Conservation (phyloP, 2,888 invertebrate genomes). For the Steromphala cineraria region DNA sequence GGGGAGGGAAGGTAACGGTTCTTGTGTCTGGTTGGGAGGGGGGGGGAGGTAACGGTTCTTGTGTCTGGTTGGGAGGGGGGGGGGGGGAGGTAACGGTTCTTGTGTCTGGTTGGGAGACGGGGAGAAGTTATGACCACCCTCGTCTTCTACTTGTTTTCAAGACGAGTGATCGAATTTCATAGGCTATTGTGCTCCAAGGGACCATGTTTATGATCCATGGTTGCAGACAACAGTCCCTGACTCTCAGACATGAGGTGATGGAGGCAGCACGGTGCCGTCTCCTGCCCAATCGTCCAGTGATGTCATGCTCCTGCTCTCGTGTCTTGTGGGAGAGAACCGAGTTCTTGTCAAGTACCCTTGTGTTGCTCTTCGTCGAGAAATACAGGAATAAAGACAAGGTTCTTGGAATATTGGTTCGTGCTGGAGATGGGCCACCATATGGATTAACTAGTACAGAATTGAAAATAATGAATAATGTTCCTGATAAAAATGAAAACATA, state of each 20-base stretch:
- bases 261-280: not conserved
- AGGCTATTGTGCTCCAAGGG: not conserved
- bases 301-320: not conserved
- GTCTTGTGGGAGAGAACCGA: not conserved
- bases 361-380: not conserved
- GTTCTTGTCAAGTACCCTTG: not conserved
- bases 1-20: no score
- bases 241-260: not conserved
- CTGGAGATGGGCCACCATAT: no score
- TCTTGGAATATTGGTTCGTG: no score
- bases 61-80: no score
- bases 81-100: no score
- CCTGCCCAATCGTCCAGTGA: not conserved
- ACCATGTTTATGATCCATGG: not conserved
- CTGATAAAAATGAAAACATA: no score
- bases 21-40: no score
- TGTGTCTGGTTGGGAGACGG: no score
- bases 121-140: not conserved
- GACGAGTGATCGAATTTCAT: slow-evolving; percentile 19
- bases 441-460: no score
- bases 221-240: not conserved
- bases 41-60: no score
- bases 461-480: no score
- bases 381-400: no score
- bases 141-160: not conserved